Conservation (phyloP, 2,797 vertebrate species). For the Molossus alvarezi region DNA sequence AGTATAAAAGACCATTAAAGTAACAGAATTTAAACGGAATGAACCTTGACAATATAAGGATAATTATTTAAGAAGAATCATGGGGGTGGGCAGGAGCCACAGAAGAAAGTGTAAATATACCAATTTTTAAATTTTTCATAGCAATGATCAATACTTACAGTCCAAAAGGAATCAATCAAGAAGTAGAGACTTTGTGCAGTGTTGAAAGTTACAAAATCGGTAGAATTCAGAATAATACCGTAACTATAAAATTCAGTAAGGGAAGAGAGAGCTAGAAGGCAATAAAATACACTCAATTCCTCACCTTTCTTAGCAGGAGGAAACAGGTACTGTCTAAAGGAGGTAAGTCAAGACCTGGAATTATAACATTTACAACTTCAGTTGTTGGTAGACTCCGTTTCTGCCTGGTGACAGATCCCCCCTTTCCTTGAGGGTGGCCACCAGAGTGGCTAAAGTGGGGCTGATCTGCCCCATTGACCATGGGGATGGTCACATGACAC, state of each 20-base stretch:
- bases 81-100: not conserved
- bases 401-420: not conserved
- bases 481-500: not conserved
- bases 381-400: not conserved
- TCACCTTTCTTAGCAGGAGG: not conserved
- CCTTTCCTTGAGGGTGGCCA: not conserved
- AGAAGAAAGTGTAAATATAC: slow-evolving; percentile 28
- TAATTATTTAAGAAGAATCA: slow-evolving; percentile 69
- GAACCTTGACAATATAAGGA: slow-evolving; percentile 69
- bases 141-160: slow-evolving; percentile 70
- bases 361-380: not conserved
- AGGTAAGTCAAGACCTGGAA: not conserved
- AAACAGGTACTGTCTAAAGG: not conserved
- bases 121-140: slow-evolving; percentile 65
- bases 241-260: not conserved
- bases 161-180: slow-evolving; percentile 67
- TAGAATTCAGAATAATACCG: not conserved
- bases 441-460: not conserved
- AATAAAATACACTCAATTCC: not conserved
- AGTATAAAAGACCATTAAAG: slow-evolving; percentile 59
- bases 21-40: slow-evolving; percentile 76
- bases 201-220: slow-evolving; percentile 52
- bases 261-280: not conserved
- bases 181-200: slow-evolving; percentile 5
- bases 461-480: too few relatives aligned